Percentiles rank a stretch among this genome's conserved stretches.
Conservation (phyloP, 2,113 vertebrate genomes). For the Gallinago paraguaiae region DNA sequence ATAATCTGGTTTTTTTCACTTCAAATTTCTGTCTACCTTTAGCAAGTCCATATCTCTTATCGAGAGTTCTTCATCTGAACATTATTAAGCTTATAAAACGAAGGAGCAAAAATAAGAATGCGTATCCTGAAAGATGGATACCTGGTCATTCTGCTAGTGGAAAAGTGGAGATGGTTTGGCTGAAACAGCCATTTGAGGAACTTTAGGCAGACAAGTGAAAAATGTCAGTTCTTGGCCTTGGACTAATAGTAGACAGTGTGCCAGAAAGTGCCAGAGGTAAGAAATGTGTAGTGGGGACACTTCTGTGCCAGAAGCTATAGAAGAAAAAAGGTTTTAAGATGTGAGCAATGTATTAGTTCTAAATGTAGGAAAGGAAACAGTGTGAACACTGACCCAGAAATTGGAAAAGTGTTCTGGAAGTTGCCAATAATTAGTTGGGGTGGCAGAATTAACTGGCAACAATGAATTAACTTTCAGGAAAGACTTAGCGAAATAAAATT, state of each 20-base stretch:
- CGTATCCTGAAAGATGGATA: background rate
- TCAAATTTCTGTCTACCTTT: background rate
- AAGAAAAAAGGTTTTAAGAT: background rate
- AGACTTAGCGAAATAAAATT: background rate
- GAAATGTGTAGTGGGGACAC: background rate
- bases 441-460: background rate
- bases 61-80: background rate
- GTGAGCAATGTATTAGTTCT: background rate
- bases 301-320: background rate
- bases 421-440: background rate
- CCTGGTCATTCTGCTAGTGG: background rate
- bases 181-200: background rate
- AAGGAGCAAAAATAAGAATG: background rate
- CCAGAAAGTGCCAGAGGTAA: background rate
- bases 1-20: background rate
- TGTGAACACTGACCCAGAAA: background rate
- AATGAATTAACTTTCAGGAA: background rate
- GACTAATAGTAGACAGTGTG: background rate
- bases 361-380: background rate
- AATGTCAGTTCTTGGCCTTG: background rate
- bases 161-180: background rate
- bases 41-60: background rate
- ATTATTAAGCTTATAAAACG: background rate
- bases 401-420: background rate
- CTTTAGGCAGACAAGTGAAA: background rate